Percentiles rank a stretch among this genome's conserved stretches.
Evolutionary conservation across 2,888 invertebrate species (phyloP).

Genomic region (Macaria liturata): DNA sequence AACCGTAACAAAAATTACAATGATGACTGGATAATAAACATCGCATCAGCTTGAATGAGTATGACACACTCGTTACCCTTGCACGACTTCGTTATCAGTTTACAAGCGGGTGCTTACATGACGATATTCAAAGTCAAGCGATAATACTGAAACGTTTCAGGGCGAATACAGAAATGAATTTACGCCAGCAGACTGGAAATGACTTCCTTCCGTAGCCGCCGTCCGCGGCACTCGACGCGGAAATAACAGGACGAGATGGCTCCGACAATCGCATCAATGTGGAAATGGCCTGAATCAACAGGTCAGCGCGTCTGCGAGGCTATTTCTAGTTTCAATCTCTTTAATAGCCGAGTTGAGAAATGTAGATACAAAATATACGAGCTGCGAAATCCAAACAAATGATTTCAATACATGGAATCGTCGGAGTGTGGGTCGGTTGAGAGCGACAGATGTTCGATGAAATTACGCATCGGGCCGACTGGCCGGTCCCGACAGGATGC

Average conservation of each 20-base stretch:
- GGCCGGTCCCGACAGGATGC: constrained; percentile 69
- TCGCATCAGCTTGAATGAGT: background rate
- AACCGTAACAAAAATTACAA: too few species aligned
- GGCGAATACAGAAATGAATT: constrained; percentile 50
- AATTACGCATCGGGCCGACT: constrained; percentile 55
- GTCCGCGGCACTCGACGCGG: constrained; percentile 56
- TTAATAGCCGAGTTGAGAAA: constrained; percentile 6
- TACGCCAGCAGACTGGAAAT: constrained; percentile 67
- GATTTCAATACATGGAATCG: constrained; percentile 18
- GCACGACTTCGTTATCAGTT: constrained; percentile 16
- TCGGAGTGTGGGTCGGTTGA: constrained; percentile 21
- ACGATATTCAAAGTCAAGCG: constrained; percentile 18
- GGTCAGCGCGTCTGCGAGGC: constrained; percentile 48
- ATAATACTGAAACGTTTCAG: constrained; percentile 23
- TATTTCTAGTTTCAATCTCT: constrained; percentile 36
- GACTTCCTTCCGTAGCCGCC: constrained; percentile 71
- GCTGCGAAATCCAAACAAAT: constrained; percentile 24
- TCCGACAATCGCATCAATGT: constrained; percentile 63
- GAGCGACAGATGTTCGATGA: constrained; percentile 70
- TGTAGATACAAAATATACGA: constrained; percentile 18
- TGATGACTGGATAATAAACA: too few species aligned
- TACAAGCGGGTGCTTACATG: constrained; percentile 12
- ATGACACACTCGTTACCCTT: constrained; percentile 4
- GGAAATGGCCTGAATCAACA: constrained; percentile 77
- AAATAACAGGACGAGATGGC: constrained; percentile 72